phyloP scores from a whole-genome alignment of 2,797 vertebrate species.

The Bradypodion ventrale region DNA sequence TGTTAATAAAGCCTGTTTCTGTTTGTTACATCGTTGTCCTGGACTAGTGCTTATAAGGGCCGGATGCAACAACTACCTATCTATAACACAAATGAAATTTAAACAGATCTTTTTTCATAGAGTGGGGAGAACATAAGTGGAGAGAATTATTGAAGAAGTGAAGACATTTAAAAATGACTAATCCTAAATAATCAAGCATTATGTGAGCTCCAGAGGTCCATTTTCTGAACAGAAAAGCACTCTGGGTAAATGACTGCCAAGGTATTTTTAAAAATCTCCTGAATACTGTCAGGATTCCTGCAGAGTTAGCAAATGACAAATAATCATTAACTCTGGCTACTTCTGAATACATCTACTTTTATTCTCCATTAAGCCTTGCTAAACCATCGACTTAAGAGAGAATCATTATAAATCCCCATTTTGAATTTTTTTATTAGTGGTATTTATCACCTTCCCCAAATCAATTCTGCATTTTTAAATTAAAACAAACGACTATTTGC shows the following conservation, averaged over 20 bases:
- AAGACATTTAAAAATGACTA: too few relatives aligned
- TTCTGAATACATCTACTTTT: constrained; percentile 60
- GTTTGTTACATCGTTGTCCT: too few relatives aligned
- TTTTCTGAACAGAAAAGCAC: neutral
- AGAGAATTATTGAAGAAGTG: neutral
- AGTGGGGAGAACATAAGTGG: too few relatives aligned
- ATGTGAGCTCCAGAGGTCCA: neutral
- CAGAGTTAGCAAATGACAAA: constrained; percentile 53
- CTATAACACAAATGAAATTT: neutral
- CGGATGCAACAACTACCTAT: too few relatives aligned
- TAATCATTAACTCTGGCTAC: constrained; percentile 49
- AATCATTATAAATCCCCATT: constrained; percentile 67
- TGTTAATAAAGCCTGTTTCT: too few relatives aligned
- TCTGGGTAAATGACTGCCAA: neutral
- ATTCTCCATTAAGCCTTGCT: constrained; percentile 54
- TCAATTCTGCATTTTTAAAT: constrained; percentile 79
- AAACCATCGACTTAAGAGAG: constrained; percentile 67
- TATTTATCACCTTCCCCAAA: constrained; percentile 78
- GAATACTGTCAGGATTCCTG: constrained; percentile 30
- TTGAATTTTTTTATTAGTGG: constrained; percentile 74
- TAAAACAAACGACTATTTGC: constrained; percentile 76
- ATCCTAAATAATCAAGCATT: neutral
- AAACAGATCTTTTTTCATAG: neutral
- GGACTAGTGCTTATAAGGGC: too few relatives aligned
- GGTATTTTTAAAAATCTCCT: neutral